Base-by-base conservation (phyloP, 35 echinoderm and acorn worm species). In the Eucidaris tribuloides region DNA sequence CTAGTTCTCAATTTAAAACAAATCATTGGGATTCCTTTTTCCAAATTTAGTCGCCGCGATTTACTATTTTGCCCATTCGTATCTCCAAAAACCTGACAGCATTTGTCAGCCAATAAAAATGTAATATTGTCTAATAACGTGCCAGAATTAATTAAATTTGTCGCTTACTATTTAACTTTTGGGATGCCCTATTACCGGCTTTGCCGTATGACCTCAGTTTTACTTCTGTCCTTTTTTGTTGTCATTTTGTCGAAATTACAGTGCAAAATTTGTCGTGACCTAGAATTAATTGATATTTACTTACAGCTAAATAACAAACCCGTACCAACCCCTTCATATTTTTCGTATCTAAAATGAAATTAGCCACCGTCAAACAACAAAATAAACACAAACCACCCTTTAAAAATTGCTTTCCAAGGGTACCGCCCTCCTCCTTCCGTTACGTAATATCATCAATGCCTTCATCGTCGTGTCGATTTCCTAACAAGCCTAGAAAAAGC, bases 141-240 rank as follows among this genome's bases (percentile, higher is more conserved):
- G 23, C 25, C 30, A 64, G 11, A 64, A n/a, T 32, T 11, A 64
- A 64, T 15, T 14, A 64, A 13, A 29, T 32, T 15, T 6, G 19
- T n/a, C 61, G 29, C 24, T 34, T n/a, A 64, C 61, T 64, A 32
- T 17, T 32, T 32, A 28, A 4, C 61, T 28, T 64, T 28, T 34
- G 61, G 68, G 68, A 74, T 74, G 68, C 68, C 41, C 34, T 44
- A 2, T 42, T 42, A 41, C 68, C 68, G 68, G 68, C 68, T 74
- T 74, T 74, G 68, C 68, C 68, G 29, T 74, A n/a, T 74, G 68
- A 74, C 68, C 68, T 3, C 24, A 2, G 29, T 43, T 74, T 33
- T 74, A 33, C 44, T 44, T 44, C 3, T n/a, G 38, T 35, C 24
- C 19, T 42, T 38, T 74, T 38, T 52, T 52, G 48, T 52, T 9